Base-by-base conservation (phyloP, 2,113 vertebrate genomes). In the Gallinago paraguaiae region DNA sequence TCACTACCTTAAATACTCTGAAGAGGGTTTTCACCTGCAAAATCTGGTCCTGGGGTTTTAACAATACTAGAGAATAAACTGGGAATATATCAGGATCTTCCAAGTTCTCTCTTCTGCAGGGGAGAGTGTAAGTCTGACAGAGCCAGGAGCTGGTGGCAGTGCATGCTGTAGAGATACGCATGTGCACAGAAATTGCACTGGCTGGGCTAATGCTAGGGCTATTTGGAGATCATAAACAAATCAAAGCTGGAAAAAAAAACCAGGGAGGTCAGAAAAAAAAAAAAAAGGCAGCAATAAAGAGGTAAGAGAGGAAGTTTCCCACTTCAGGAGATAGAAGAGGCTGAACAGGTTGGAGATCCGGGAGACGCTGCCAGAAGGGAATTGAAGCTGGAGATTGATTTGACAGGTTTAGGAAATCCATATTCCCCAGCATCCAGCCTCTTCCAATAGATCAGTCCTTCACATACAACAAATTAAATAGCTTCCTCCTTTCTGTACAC, bases 121-220 rank as follows among this genome's bases (percentile, higher is more conserved):
- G 13, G 28, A 56, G 7, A 17, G 13, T 41, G 35, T 57, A 80
- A 82, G 63, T 25, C 11, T 64, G 28, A 35, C 8, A 87, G 69
- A 86, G n/a, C 46, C 17, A 60, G 46, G 46, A 75, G 23, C n/a
- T n/a, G 50, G 27, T n/a, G 37, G 57, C 39, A 87, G 50, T 18
- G 10, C 10, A 4, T 0, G 0, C n/a, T 60, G 24, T 8, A 65
- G 28, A 59, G 78, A 45, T 22, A 28, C 1, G 7, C 9, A 6
- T 2, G 9, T 12, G 14, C n/a, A 59, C 39, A 82, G 70, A 69
- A 64, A 39, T 22, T 63, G 60, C 27, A 20, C 30, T 28, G 65
- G 23, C 17, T 27, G 22, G 45, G n/a, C 50, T 67, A 57, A 54
- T 37, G 33, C 22, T 27, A 20, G 16, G 46, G 20, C 10, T 56